A percentile compares a stretch with the other conserved stretches of the same genome.
Conservation (phyloP, 1,140 invertebrate genomes). For the Saccostrea glomerata region DNA sequence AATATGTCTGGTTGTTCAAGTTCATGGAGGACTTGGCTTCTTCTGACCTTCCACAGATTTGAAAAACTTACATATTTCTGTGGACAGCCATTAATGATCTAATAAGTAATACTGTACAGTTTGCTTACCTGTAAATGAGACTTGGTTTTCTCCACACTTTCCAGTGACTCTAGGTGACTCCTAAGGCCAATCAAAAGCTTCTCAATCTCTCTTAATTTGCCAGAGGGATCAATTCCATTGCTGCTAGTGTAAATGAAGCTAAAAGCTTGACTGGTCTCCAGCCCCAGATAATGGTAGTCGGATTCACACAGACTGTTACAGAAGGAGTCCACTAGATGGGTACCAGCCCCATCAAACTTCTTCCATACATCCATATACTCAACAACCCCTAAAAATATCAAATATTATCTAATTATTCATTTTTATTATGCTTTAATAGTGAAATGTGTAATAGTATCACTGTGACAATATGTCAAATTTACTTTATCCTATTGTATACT, state of each 20-base stretch:
- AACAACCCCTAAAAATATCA: slow-evolving; percentile 58
- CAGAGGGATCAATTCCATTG: slow-evolving; percentile 48
- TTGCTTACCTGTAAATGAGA: slow-evolving; percentile 45
- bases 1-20: no score
- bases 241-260: slow-evolving; percentile 56
- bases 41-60: no score
- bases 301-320: slow-evolving; percentile 62
- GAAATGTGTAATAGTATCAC: not conserved
- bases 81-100: no score
- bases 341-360: slow-evolving; percentile 70
- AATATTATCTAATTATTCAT: not conserved
- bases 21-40: not conserved
- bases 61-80: no score
- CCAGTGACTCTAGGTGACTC: slow-evolving; percentile 42
- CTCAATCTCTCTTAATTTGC: slow-evolving; percentile 68
- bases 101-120: no score
- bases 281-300: slow-evolving; percentile 62
- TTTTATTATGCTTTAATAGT: not conserved
- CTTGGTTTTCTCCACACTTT: slow-evolving; percentile 51
- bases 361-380: slow-evolving; percentile 64
- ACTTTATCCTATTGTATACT: no score
- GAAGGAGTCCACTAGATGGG: slow-evolving; percentile 65
- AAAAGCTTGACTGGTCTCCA: slow-evolving; percentile 62
- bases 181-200: slow-evolving; percentile 58
- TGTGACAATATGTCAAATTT: not conserved